phyloP scores from a whole-genome alignment of 2,113 vertebrate genomes.

The Pogona vitticeps region DNA sequence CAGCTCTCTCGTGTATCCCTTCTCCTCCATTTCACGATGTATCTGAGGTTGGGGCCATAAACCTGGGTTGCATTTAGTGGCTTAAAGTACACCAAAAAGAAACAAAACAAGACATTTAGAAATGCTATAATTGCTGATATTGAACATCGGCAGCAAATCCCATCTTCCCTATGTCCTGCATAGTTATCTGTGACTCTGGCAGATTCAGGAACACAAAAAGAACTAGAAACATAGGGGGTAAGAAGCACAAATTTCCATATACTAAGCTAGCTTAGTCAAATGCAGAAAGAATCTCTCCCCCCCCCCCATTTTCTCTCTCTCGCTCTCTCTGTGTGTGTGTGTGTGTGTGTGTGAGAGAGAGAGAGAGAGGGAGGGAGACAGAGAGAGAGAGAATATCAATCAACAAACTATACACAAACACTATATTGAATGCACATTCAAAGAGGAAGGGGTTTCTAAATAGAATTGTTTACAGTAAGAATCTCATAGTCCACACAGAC shows the following conservation, averaged over 20 bases:
- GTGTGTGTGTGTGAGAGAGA: too few species aligned
- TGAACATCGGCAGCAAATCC: background rate
- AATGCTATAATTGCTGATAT: fast-evolving
- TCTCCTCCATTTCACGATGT: conserved; percentile 87
- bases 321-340: too few species aligned
- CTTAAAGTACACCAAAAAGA: conserved; percentile 63
- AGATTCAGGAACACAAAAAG: background rate
- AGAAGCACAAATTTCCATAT: background rate
- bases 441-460: background rate
- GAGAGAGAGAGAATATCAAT: too few species aligned
- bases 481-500: background rate
- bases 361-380: too few species aligned
- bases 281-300: too few species aligned
- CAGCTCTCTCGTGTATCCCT: conserved; percentile 83
- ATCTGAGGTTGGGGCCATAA: conserved; percentile 88
- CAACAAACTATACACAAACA: background rate
- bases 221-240: background rate
- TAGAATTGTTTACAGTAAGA: background rate
- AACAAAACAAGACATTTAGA: background rate
- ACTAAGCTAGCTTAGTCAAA: background rate
- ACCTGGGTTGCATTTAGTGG: conserved; percentile 84
- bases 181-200: background rate
- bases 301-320: too few species aligned
- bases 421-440: background rate
- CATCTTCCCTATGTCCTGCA: background rate